A percentile compares a stretch with the other conserved stretches of the same genome.
phyloP scores from a whole-genome alignment of 2,797 vertebrate species.

The Columba guinea region DNA sequence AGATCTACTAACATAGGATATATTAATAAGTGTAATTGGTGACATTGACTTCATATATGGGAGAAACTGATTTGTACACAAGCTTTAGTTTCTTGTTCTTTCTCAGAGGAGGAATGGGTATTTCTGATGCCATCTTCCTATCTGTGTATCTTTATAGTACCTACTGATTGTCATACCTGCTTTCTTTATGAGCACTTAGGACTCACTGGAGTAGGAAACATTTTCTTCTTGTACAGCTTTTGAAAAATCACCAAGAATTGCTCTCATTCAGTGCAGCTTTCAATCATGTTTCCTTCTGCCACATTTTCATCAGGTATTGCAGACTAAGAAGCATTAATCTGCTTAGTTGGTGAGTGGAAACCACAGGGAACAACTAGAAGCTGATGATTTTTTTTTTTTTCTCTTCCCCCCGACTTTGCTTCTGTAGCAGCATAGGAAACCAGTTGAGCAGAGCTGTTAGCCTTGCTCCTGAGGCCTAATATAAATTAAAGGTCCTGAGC shows the following conservation, averaged over 20 bases:
- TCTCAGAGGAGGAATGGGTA: neutral
- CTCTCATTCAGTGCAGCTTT: neutral
- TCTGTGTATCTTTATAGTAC: neutral
- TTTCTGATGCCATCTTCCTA: neutral
- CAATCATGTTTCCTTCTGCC: neutral
- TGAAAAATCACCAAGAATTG: neutral
- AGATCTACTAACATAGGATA: neutral
- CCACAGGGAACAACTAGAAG: neutral
- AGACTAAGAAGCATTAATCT: neutral
- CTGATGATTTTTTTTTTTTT: neutral
- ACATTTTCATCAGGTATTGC: neutral
- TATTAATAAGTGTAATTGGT: neutral
- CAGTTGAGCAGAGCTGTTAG: constrained; percentile 41
- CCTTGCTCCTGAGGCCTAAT: constrained; percentile 35
- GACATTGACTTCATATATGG: neutral
- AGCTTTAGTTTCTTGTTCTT: neutral
- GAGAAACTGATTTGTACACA: fast-evolving
- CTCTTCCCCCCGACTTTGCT: neutral
- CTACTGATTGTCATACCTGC: neutral
- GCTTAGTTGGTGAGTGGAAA: constrained; percentile 11
- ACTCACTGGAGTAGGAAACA: neutral
- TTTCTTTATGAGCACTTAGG: neutral
- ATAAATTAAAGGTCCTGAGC: constrained; percentile 60
- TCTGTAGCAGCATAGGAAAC: neutral
- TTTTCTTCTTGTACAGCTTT: neutral